Base-by-base conservation (phyloP, 2,797 vertebrate species). In the Acropternis orthonyx region DNA sequence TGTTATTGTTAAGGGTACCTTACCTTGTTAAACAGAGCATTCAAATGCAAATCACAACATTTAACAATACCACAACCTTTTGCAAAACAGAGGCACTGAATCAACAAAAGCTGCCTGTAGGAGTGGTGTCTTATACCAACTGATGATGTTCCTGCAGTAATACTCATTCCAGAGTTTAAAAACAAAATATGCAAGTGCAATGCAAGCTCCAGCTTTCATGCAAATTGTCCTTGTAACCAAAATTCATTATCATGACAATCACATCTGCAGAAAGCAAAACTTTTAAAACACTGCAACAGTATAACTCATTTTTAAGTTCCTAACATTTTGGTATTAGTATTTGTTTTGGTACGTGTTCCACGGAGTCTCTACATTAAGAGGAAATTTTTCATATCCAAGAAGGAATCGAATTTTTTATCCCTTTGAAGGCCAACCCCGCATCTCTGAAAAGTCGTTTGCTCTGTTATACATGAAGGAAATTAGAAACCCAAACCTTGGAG, bases 41-140 rank as follows among this genome's bases (percentile, higher is more conserved):
- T 96, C 85, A 94, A 81, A 92, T 86, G 88, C 46, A 96, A 95
- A 96, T 88, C 52, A 85, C 62, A 81, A 67, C 68, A 85, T 90
- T 96, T 93, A 92, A 78, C 77, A 77, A 52, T 55, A 94, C n/a
- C 14, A 66, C n/a, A 73, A 52, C n/a, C 77, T 82, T 89, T 62
- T 63, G 41, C 48, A 92, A 93, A 88, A 61, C 68, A 62, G 18
- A 66, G 72, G 55, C 55, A 85, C 23, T 85, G 74, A 92, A 77
- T 90, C 41, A n/a, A 93, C 81, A 95, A 69, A 92, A 85, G 48
- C 56, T 87, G 52, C 30, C 4, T 24, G 39, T 26, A 85, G 65
- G 59, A 94, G 65, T 71, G 56, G 34, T 80, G 58, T 90, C 86
- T 83, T 94, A 20, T 11, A 92, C 52, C 62, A 94, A 90, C 20